Percentiles rank a stretch among this genome's conserved stretches.
Conservation (phyloP, 2,113 vertebrate species). For the Oryzias curvinotus region DNA sequence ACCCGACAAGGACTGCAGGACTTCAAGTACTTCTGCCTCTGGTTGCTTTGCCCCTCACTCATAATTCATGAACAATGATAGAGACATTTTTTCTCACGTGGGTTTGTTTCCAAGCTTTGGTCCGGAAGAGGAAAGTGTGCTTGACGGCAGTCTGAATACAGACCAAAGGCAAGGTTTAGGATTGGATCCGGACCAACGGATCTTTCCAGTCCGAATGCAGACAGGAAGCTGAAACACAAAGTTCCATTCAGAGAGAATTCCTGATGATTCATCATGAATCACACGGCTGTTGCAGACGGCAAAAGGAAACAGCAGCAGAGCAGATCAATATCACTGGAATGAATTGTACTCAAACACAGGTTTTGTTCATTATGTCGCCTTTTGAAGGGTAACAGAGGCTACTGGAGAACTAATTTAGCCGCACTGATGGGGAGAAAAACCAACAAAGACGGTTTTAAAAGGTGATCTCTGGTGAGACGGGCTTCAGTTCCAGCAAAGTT, state of each 20-base stretch:
- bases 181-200: too few relatives aligned
- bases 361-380: conserved; percentile 61
- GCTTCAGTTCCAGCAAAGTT: conserved; percentile 17
- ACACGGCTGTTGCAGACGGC: conserved; percentile 37
- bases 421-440: conserved; percentile 35
- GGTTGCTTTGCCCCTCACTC: too few relatives aligned
- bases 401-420: conserved; percentile 46
- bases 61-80: too few relatives aligned
- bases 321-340: conserved; percentile 66
- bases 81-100: too few relatives aligned
- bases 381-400: conserved; percentile 49
- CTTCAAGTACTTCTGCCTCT: too few relatives aligned
- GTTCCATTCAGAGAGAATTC: conserved; percentile 17
- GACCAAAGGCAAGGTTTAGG: too few relatives aligned
- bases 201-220: too few relatives aligned
- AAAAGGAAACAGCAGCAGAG: conserved; percentile 49
- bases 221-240: conserved; percentile 9
- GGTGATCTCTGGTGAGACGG: conserved; percentile 37
- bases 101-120: too few relatives aligned
- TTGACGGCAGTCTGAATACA: too few relatives aligned
- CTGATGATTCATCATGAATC: conserved; percentile 56
- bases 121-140: too few relatives aligned
- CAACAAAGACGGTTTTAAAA: conserved; percentile 38
- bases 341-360: conserved; percentile 50
- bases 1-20: too few relatives aligned